phyloP scores from a whole-genome alignment of 2,888 invertebrate genomes.

The Beris morrisii region DNA sequence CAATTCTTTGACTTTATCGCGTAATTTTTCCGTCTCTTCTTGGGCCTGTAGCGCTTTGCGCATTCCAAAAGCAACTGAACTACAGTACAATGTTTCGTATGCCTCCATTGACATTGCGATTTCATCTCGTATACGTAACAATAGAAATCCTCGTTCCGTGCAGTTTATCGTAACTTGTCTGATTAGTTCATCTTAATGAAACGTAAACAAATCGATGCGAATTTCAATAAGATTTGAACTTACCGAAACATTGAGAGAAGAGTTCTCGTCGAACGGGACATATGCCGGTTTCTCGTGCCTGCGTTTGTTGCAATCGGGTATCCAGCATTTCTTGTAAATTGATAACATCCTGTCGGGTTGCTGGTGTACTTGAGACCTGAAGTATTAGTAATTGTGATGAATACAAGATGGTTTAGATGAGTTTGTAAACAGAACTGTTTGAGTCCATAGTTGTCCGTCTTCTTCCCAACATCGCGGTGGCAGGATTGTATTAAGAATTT shows the following conservation, averaged over 20 bases:
- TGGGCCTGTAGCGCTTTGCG: constrained; percentile 89
- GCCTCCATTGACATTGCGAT: constrained; percentile 95
- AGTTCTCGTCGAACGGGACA: constrained; percentile 92
- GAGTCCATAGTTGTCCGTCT: constrained; percentile 88
- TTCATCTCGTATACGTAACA: constrained; percentile 92
- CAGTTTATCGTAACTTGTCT: constrained; percentile 97
- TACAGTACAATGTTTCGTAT: constrained; percentile 94
- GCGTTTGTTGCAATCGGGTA: constrained; percentile 83
- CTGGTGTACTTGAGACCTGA: constrained; percentile 90
- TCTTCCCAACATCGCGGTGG: constrained; percentile 96
- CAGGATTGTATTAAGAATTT: constrained; percentile 88
- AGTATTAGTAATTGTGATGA: not conserved
- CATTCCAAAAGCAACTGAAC: constrained; percentile 97
- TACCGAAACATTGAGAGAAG: constrained; percentile 90
- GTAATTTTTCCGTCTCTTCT: constrained; percentile 74
- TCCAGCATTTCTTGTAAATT: constrained; percentile 96
- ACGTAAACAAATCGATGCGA: not conserved
- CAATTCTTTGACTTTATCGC: constrained; percentile 72
- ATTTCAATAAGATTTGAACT: constrained; percentile 37
- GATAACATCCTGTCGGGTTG: constrained; percentile 92
- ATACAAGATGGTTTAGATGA: not conserved
- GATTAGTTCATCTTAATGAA: constrained; percentile 73
- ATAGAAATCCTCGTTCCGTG: constrained; percentile 90
- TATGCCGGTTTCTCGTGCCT: constrained; percentile 95
- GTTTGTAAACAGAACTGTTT: constrained; percentile 61